Evolutionary conservation across 2,888 invertebrate species (phyloP), one percentile per base, ranked within the genome.

Genomic region (Ctenicera cuprea): DNA sequence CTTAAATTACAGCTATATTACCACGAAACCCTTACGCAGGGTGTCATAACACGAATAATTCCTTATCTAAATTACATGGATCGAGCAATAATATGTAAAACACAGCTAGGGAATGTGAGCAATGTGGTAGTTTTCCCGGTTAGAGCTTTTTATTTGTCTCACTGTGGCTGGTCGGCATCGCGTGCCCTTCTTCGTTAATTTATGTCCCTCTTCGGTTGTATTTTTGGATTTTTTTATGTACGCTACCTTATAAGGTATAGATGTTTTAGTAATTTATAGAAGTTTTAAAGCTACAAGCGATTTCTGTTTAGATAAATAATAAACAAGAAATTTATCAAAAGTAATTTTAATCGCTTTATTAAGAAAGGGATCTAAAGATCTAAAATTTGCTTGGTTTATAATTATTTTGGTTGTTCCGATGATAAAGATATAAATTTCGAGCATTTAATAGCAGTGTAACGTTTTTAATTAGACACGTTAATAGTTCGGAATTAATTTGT

Each of bases 391-490:
- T 37, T 9, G 37, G 37, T 59, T 59, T 37, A 12, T 59, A 59
- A 59, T 59, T 59, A 59, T 59, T 59, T 38, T 12, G 14, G 57
- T 37, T 16, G 37, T 37, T 18, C 18, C 12, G 11, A n/a, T 11
- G 68, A 68, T 68, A 38, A 68, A 68, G 68, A 48, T 69, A 69
- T 69, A 61, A 61, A 61, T 69, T 69, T 33, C 22, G 43, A 50
- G 30, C 45, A 20, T 33, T 63, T 71, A 71, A 71, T 64, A 64
- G 57, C 64, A 62, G 62, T 43, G 67, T 43, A 67, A 69, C 61
- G 41, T 33, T 16, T 61, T 61, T 72, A 72, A 72, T 72, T 66
- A 72, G 61, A 72, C 72, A 67, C 52, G 26, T 67, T 72, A 72
- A 71, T 59, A 38, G 48, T 33, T 50, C n/a, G 38, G 50, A 61